These are phyloP conservation scores for Montipora cactus DNA, from an alignment of 64 coral and sea anemone genomes.

Conservation along the genomic window DNA sequence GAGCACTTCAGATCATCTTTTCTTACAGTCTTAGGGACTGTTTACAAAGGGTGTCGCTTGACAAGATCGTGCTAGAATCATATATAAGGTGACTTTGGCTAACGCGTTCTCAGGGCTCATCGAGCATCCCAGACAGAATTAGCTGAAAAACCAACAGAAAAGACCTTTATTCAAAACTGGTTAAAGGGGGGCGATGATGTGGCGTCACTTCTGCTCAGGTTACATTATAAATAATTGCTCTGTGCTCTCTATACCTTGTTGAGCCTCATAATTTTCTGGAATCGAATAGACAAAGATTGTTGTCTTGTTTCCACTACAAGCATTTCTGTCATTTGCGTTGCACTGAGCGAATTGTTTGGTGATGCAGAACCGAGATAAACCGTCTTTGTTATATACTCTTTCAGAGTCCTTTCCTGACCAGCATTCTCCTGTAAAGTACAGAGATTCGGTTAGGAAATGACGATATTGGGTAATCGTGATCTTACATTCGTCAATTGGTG, in stretches of 20 bases:
- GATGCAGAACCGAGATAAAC: conserved; percentile 43
- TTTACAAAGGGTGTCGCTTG: no score
- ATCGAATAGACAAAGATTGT: conserved; percentile 16
- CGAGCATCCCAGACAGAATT: no score
- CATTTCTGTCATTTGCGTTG: not conserved
- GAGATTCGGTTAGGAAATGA: not conserved
- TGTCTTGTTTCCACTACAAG: conserved; percentile 35
- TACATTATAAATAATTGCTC: no score
- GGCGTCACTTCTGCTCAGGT: no score
- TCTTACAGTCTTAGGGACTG: no score
- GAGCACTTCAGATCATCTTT: no score
- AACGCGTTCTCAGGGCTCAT: no score
- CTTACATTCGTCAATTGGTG: not conserved
- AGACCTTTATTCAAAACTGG: no score
- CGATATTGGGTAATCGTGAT: not conserved
- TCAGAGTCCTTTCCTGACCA: conserved; percentile 63
- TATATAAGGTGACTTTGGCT: no score
- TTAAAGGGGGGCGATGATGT: no score
- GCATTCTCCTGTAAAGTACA: conserved; percentile 67
- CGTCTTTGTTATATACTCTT: conserved; percentile 27
- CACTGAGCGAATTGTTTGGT: conserved; percentile 36
- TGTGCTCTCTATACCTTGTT: not conserved
- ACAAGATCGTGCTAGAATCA: no score
- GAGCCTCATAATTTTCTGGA: not conserved
- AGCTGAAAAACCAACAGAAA: no score